Evolutionary conservation across 2,888 invertebrate genomes (phyloP).

Genomic region (Labia minor): DNA sequence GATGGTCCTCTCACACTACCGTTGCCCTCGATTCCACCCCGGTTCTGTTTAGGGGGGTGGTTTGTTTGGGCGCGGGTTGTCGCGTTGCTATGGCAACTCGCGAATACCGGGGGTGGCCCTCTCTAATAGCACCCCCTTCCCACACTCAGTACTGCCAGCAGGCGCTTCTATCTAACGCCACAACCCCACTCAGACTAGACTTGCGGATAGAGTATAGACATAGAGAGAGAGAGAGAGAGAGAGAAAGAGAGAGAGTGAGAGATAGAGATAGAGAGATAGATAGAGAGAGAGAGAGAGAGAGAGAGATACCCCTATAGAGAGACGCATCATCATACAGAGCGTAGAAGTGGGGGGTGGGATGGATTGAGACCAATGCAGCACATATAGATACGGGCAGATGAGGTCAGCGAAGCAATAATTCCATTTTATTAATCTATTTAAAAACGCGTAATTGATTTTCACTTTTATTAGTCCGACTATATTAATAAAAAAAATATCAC

Average conservation of each 20-base stretch:
- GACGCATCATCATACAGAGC: too few relatives aligned
- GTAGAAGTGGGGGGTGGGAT: too few relatives aligned
- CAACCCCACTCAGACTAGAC: neutral
- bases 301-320: too few relatives aligned
- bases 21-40: neutral
- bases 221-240: too few relatives aligned
- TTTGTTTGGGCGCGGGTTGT: constrained; percentile 13
- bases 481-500: too few relatives aligned
- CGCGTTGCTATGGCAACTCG: neutral
- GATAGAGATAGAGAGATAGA: too few relatives aligned
- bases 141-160: neutral
- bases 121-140: neutral
- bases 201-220: neutral
- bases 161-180: neutral
- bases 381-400: too few relatives aligned
- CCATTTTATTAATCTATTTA: too few relatives aligned
- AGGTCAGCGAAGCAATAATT: too few relatives aligned
- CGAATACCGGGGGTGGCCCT: neutral
- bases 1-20: neutral
- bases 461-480: too few relatives aligned
- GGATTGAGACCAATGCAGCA: too few relatives aligned
- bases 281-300: neutral
- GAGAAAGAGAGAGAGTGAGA: neutral
- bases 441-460: too few relatives aligned
- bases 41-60: neutral